Conservation (phyloP, 2,797 vertebrate species). For the Ara ararauna region DNA sequence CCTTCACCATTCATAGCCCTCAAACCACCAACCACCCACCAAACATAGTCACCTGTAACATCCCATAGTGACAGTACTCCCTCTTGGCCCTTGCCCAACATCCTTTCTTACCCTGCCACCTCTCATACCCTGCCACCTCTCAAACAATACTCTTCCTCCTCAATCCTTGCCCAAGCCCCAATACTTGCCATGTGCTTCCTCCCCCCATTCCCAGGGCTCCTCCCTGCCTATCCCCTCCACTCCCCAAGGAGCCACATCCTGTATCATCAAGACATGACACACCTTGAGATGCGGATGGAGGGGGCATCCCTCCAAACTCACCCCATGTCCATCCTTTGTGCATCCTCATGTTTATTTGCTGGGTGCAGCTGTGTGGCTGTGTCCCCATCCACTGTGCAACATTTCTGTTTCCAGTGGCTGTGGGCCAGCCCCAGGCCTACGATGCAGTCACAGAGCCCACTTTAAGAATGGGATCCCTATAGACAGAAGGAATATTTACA, state of each 20-base stretch:
- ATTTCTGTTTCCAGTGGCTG: background rate
- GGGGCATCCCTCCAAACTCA: background rate
- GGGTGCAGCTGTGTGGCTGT: background rate
- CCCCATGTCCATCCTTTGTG: background rate
- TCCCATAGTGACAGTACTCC: background rate
- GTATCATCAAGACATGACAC: background rate
- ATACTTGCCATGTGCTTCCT: background rate
- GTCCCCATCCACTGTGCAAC: background rate
- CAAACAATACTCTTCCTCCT: background rate
- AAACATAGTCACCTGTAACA: background rate
- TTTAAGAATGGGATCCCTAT: background rate
- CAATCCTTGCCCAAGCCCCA: background rate
- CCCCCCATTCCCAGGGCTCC: background rate
- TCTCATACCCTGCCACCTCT: background rate
- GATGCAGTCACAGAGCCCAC: background rate
- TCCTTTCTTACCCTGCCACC: background rate
- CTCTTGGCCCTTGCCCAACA: background rate
- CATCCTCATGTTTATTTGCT: accelerated
- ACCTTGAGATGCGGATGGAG: background rate
- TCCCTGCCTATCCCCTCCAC: background rate
- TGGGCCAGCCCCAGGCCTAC: background rate
- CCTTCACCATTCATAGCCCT: background rate
- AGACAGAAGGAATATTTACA: background rate
- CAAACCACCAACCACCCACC: background rate
- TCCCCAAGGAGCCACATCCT: background rate